These are phyloP conservation scores for Monopis laevigella DNA, from an alignment of 2,888 invertebrate species.

Conservation along the genomic window DNA sequence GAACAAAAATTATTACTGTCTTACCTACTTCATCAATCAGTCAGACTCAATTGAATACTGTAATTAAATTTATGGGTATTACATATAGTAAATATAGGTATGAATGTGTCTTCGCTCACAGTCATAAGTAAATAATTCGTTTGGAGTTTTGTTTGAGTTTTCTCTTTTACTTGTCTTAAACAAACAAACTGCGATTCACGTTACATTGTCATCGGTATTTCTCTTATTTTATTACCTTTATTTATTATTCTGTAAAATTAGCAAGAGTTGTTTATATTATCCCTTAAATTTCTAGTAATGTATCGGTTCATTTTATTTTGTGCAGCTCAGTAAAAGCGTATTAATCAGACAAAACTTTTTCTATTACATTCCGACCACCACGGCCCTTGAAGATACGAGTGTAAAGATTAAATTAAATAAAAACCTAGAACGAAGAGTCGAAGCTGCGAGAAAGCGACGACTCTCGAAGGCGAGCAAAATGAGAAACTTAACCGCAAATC, in stretches of 20 bases:
- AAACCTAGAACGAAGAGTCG: conserved; percentile 29
- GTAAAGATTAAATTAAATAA: conserved; percentile 48
- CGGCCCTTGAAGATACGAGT: conserved; percentile 26
- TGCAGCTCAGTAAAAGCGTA: too few species aligned
- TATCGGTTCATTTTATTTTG: too few species aligned
- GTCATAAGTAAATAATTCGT: too few species aligned
- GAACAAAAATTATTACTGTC: neutral
- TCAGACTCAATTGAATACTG: too few species aligned
- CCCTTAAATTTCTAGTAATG: too few species aligned
- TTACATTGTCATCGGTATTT: conserved; percentile 33
- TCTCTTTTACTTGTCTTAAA: conserved; percentile 14
- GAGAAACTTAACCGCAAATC: conserved; percentile 42
- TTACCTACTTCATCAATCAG: too few species aligned
- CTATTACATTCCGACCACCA: conserved; percentile 49
- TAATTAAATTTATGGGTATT: too few species aligned
- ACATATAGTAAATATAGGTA: too few species aligned
- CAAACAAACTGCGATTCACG: conserved; percentile 30
- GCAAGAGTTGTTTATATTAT: neutral
- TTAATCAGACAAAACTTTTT: conserved; percentile 62
- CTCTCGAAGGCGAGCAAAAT: conserved; percentile 32
- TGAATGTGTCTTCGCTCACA: too few species aligned
- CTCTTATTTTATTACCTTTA: conserved; percentile 26
- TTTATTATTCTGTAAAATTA: neutral
- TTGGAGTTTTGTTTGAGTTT: conserved; percentile 7
- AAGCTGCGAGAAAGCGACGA: conserved; percentile 21